phyloP scores from a whole-genome alignment of 2,113 vertebrate genomes.

The Aythya baeri region DNA sequence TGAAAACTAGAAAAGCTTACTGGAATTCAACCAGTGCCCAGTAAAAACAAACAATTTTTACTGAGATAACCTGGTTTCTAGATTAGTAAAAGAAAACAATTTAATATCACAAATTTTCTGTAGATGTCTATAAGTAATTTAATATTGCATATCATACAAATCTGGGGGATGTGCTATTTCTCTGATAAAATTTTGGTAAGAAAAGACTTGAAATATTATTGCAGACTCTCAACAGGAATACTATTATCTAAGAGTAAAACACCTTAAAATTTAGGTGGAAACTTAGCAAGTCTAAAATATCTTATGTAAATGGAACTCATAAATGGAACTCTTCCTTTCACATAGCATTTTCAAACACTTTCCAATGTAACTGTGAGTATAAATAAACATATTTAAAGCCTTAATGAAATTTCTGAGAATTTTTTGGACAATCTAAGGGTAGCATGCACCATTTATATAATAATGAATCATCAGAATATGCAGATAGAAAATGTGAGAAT shows the following conservation, averaged over 20 bases:
- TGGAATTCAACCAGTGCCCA: neutral
- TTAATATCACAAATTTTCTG: neutral
- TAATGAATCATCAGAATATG: neutral
- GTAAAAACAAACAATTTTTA: neutral
- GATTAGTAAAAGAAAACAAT: neutral
- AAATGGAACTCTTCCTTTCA: neutral
- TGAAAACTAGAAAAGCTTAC: neutral
- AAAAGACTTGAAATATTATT: neutral
- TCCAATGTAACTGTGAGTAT: neutral
- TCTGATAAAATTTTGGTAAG: too few relatives aligned
- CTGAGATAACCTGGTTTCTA: neutral
- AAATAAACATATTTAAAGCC: neutral
- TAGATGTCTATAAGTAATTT: neutral
- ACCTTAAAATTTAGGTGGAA: neutral
- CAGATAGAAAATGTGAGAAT: neutral
- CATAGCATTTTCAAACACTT: neutral
- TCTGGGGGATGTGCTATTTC: neutral
- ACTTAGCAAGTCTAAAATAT: neutral
- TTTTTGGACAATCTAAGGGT: neutral
- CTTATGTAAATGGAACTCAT: neutral
- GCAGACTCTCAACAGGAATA: neutral
- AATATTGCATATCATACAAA: neutral
- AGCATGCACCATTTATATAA: neutral
- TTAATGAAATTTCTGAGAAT: neutral
- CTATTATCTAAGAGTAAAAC: neutral